phyloP scores from a whole-genome alignment of 2,113 vertebrate genomes.

The Podarcis muralis region DNA sequence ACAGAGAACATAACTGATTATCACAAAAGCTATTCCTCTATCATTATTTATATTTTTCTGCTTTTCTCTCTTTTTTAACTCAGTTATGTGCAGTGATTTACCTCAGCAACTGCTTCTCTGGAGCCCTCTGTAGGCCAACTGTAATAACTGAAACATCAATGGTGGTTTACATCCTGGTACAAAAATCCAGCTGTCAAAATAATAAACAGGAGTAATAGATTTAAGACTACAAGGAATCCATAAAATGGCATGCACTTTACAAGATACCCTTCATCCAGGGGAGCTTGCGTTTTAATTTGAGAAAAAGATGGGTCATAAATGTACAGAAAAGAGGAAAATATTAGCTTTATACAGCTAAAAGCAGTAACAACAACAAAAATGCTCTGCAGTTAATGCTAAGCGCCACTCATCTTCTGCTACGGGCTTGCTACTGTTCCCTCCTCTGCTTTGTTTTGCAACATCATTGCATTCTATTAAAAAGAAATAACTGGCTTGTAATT shows the following conservation, averaged over 20 bases:
- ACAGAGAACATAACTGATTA: neutral
- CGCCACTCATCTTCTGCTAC: neutral
- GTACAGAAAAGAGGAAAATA: neutral
- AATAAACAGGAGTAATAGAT: neutral
- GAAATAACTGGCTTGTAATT: neutral
- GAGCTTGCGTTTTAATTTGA: neutral
- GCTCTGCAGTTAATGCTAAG: neutral
- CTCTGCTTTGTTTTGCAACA: neutral
- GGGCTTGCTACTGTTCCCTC: neutral
- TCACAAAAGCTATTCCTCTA: neutral
- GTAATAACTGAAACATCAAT: neutral
- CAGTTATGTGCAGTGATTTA: neutral
- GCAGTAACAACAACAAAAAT: neutral
- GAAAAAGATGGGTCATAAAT: neutral
- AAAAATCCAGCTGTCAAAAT: constrained; percentile 15
- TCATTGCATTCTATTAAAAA: neutral
- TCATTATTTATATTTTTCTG: neutral
- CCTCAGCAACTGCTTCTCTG: neutral
- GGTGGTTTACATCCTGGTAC: neutral
- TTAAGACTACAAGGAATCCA: neutral
- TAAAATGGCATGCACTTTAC: neutral
- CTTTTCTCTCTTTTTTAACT: neutral
- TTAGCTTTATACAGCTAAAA: neutral
- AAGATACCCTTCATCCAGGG: neutral
- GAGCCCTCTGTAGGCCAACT: constrained; percentile 3